Evolutionary conservation across 1,140 invertebrate species (phyloP).

Genomic region (Mylabris phalerata): DNA sequence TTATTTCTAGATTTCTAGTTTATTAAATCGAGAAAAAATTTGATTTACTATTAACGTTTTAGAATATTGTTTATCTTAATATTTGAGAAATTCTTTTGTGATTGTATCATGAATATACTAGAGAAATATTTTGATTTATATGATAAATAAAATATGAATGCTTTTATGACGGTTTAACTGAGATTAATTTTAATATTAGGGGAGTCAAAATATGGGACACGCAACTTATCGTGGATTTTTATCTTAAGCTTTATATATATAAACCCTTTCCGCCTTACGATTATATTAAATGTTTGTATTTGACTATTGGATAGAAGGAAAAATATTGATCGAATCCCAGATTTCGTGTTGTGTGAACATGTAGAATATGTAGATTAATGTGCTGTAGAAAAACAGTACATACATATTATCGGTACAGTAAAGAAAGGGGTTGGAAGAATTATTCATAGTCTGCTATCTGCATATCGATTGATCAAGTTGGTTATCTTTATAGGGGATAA

Average conservation of each 20-base stretch:
- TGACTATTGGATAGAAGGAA: constrained; percentile 1
- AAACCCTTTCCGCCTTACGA: neutral
- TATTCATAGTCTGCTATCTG: constrained; percentile 10
- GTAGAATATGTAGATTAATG: constrained; percentile 7
- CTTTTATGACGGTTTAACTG: constrained; percentile 4
- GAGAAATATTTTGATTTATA: constrained; percentile 9
- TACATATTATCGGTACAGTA: constrained; percentile 1
- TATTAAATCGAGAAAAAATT: too few species aligned
- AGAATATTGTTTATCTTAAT: too few species aligned
- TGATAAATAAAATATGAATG: constrained; percentile 8
- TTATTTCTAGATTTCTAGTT: too few species aligned
- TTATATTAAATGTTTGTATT: neutral
- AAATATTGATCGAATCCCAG: constrained; percentile 7
- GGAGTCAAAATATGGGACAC: constrained; percentile 4
- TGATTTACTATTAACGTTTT: too few species aligned
- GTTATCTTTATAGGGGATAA: neutral
- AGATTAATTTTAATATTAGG: constrained; percentile 6
- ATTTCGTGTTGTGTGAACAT: constrained; percentile 10
- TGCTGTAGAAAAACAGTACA: neutral
- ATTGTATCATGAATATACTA: constrained; percentile 3
- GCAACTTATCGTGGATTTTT: constrained; percentile 11
- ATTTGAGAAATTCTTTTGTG: too few species aligned
- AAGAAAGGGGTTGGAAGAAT: neutral
- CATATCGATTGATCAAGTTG: too few species aligned
- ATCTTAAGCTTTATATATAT: neutral